Evolutionary conservation across 2,888 invertebrate species (phyloP).

Genomic region (Siphonodentalium dalli): DNA sequence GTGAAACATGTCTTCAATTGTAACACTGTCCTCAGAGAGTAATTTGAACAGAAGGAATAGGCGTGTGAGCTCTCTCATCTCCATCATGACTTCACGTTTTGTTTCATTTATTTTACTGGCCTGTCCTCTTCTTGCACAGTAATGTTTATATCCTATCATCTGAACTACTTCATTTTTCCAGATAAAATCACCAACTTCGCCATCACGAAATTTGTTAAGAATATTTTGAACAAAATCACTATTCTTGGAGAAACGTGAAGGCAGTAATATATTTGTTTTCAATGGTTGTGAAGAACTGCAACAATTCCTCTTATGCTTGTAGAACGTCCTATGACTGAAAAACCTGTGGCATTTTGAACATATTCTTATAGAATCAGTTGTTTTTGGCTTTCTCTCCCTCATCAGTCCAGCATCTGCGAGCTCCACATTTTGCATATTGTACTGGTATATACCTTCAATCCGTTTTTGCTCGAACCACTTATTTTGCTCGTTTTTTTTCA

Average conservation of each 20-base stretch:
- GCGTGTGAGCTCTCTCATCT: constrained; percentile 21
- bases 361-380: constrained; percentile 11
- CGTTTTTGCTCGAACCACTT: too few relatives aligned
- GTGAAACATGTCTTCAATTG: constrained; percentile 8
- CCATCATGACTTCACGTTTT: constrained; percentile 17
- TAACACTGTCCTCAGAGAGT: background rate
- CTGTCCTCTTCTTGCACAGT: constrained; percentile 6
- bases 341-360: constrained; percentile 17
- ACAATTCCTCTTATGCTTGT: constrained; percentile 11
- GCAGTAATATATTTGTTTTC: constrained; percentile 3
- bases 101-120: constrained; percentile 14
- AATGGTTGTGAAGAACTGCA: background rate
- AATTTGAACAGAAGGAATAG: constrained; percentile 6
- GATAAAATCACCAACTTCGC: constrained; percentile 8
- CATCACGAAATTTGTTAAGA: constrained; percentile 13
- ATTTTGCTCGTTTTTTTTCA: too few relatives aligned
- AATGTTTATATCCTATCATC: constrained; percentile 14
- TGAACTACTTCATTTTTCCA: background rate
- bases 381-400: constrained; percentile 19
- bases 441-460: too few relatives aligned
- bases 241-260: constrained; percentile 12
- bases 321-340: constrained; percentile 12
- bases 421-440: too few relatives aligned
- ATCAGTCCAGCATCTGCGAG: too few relatives aligned
- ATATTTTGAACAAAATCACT: constrained; percentile 15